These are phyloP conservation scores for Amorpha juglandis DNA, from an alignment of 2,888 invertebrate species.

Conservation along the genomic window DNA sequence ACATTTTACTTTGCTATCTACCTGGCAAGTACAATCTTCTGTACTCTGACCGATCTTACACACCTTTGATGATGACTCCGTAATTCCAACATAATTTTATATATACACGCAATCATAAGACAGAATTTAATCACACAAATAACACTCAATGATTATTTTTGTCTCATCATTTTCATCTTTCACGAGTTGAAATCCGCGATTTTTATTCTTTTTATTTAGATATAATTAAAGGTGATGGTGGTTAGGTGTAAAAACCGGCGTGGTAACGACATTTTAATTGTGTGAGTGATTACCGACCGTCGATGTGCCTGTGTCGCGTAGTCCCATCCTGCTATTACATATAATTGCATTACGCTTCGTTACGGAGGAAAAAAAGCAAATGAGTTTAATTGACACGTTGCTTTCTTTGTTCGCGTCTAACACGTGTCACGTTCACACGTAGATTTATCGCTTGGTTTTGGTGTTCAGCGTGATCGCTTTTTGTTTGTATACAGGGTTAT, in stretches of 20 bases:
- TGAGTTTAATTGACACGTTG: conserved; percentile 78
- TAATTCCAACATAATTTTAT: background rate
- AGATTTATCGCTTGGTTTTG: conserved; percentile 26
- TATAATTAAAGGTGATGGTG: conserved; percentile 71
- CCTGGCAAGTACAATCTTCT: too few relatives aligned
- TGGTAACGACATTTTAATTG: conserved; percentile 84
- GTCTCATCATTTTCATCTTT: conserved; percentile 43
- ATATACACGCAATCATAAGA: background rate
- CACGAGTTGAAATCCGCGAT: conserved; percentile 49
- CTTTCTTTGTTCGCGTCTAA: conserved; percentile 76
- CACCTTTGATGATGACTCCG: too few relatives aligned
- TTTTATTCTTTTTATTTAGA: conserved; percentile 60
- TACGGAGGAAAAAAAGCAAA: conserved; percentile 79
- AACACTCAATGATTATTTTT: conserved; percentile 37
- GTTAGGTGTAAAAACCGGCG: conserved; percentile 78
- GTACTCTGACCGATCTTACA: too few relatives aligned
- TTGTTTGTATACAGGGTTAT: background rate
- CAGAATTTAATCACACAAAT: conserved; percentile 29
- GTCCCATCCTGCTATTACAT: conserved; percentile 82
- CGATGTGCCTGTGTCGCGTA: conserved; percentile 69
- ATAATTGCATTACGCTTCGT: conserved; percentile 84
- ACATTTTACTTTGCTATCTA: too few relatives aligned
- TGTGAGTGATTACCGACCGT: conserved; percentile 74
- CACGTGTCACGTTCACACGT: conserved; percentile 75
- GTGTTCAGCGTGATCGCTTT: background rate